Base-by-base conservation (phyloP, 2,797 vertebrate species). In the Emydoidea blandingii region DNA sequence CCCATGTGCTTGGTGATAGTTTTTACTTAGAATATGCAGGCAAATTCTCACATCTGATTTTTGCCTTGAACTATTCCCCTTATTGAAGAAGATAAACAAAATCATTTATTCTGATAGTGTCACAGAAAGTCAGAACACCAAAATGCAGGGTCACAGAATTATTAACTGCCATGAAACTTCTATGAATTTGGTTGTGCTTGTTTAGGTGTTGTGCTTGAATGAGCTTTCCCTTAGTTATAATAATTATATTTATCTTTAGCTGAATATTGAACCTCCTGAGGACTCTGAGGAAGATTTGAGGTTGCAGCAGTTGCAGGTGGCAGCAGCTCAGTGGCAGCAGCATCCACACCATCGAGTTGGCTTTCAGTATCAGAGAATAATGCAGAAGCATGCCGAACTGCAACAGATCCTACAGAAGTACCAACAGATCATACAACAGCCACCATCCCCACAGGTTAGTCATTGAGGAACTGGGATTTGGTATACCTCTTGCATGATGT, bases 291-390 rank as follows among this genome's bases (percentile, higher is more conserved):
- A 99, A 96, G 98, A 98, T 50, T 98, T 99, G 81, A 99, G 99
- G 54, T 98, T 99, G 91, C 99, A 99, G 95, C 99, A 99, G 92
- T 94, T 99, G 86, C 99, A 99, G 96, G 99, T 98, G 0, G 99
- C 99, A 82, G 99, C 99, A 19, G 99, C 99, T 44, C 99, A 99
- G 83, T 99, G 99, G 99, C 99, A 99, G 95, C 99, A 99, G 91
- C 99, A 99, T 82, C 99, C 99, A 92, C 99, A 99, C 59, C 99
- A 99, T 87, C 98, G 99, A n/a, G 99, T 99, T 3, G 98, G 99
- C 52, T 98, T 99, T 97, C 99, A 99, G 15, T 99, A 99, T 97
- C 99, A 99, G 97, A 99, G 99, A 72, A 99, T 99, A 88, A 99
- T 99, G 99, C 99, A 99, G 97, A 99, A 99, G 87, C 99, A 99